Percentiles rank a stretch among this genome's conserved stretches.
Conservation (phyloP, 2,113 vertebrate genomes). For the Protomyctophum bolini region DNA sequence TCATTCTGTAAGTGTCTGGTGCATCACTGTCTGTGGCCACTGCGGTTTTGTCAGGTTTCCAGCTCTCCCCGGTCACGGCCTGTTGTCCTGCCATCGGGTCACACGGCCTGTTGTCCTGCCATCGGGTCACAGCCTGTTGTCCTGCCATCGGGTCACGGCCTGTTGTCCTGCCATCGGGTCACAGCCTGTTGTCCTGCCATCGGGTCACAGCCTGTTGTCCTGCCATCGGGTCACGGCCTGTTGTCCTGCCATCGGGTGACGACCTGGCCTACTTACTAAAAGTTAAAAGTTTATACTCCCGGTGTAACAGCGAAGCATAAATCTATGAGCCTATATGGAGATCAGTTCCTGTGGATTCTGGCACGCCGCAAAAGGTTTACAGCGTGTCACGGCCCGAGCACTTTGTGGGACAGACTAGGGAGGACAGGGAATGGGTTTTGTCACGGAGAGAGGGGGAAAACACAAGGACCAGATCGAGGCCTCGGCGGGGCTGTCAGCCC, state of each 20-base stretch:
- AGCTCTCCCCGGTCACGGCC: constrained; percentile 28
- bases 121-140: constrained; percentile 14
- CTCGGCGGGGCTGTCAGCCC: constrained; percentile 15
- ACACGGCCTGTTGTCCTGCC: constrained; percentile 35
- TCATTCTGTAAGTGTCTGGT: constrained; percentile 1
- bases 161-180: constrained; percentile 35
- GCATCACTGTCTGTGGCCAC: constrained; percentile 36
- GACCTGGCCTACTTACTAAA: constrained; percentile 48
- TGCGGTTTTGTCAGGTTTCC: constrained; percentile 52
- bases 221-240: constrained; percentile 33
- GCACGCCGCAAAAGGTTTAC: constrained; percentile 36
- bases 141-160: constrained; percentile 16
- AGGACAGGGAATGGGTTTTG: constrained; percentile 27
- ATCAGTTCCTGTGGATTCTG: constrained; percentile 39
- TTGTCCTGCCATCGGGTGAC: constrained; percentile 22
- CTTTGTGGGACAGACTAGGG: too few species aligned
- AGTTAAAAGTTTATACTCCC: not conserved
- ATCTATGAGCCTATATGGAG: not conserved
- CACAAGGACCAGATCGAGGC: not conserved
- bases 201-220: constrained; percentile 7
- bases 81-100: constrained; percentile 27
- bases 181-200: constrained; percentile 36
- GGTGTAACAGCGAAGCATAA: too few species aligned
- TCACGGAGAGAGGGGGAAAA: constrained; percentile 42
- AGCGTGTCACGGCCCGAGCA: constrained; percentile 6